Conservation (phyloP, 2,888 invertebrate genomes). For the Leptopterna dolabrata region DNA sequence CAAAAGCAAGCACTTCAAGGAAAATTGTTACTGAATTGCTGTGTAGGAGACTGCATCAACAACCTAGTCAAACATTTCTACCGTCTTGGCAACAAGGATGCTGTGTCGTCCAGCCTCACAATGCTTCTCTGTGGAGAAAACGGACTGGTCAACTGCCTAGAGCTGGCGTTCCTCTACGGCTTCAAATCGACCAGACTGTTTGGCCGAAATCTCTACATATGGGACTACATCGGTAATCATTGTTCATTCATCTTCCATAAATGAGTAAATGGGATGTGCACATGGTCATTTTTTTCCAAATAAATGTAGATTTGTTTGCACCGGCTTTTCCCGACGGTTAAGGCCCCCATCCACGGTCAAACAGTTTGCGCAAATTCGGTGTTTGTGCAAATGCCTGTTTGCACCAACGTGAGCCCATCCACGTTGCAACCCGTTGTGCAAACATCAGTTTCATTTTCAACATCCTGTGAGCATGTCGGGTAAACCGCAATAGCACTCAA, state of each 20-base stretch:
- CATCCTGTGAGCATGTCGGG: too few species aligned
- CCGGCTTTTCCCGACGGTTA: too few species aligned
- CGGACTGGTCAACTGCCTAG: conserved; percentile 92
- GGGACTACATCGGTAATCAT: conserved; percentile 94
- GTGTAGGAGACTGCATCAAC: conserved; percentile 90
- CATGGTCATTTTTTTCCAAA: not conserved
- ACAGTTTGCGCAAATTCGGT: too few species aligned
- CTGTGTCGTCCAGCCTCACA: conserved; percentile 75
- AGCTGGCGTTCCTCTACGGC: conserved; percentile 94
- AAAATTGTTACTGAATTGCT: too few species aligned
- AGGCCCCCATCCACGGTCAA: too few species aligned
- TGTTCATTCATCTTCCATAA: not conserved
- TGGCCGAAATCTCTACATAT: conserved; percentile 93
- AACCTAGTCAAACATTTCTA: conserved; percentile 97
- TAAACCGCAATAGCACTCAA: too few species aligned
- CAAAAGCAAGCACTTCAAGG: too few species aligned
- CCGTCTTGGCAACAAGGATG: conserved; percentile 73
- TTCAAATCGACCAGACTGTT: conserved; percentile 94
- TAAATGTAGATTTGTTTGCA: too few species aligned
- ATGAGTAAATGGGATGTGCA: not conserved
- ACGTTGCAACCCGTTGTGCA: too few species aligned
- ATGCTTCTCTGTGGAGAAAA: conserved; percentile 94
- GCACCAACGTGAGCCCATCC: too few species aligned
- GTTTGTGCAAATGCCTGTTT: too few species aligned
- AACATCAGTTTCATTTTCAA: too few species aligned